Base-by-base conservation (phyloP, 2,113 vertebrate species). In the Lepus americanus region DNA sequence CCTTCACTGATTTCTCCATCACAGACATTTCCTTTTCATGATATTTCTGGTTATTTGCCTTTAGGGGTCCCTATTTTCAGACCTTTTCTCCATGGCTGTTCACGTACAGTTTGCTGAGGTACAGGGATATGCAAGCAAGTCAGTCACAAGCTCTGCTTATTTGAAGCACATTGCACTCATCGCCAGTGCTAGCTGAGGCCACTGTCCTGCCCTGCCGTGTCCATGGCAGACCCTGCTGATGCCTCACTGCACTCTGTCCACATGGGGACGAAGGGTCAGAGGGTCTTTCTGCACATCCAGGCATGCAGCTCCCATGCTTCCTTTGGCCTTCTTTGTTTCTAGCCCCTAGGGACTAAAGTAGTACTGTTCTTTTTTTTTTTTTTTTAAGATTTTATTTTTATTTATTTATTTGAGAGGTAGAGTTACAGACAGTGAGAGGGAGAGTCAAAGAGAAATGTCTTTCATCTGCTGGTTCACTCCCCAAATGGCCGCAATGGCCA, bases 61-160 rank as follows among this genome's bases (percentile, higher is more conserved):
- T 74, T 95, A 93, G 70, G 70, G 14, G n/a, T 80, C 31, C 17
- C 77, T 78, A 27, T 66, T 83, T 89, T 84, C 63, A 81, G 25
- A 27, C 27, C 31, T 51, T 33, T 72, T 82, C 2, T 94, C 55
- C 31, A 7, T 76, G 27, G 51, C 67, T 87, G 6, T 90, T 94
- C 81, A n/a, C 14, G 64, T 69, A 82, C 36, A 63, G 13, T 82
- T 92, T 61, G 51, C 33, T 33, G 86, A 82, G 12, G n/a, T 86
- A 31, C 31, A 14, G 53, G 9, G 33, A 66, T 33, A 33, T 44
- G n/a, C 23, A 64, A 90, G 29, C 66, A 90, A 33, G 19, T 92
- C 53, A 89, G 7, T 55, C 82, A 84, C 70, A 39, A 90, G 1
- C 61, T 82, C 19, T n/a, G 20, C 63, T 69, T 87, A 36, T 84